These are phyloP conservation scores for Peromyscus californicus DNA, from an alignment of 2,113 vertebrate species.

Conservation along the genomic window DNA sequence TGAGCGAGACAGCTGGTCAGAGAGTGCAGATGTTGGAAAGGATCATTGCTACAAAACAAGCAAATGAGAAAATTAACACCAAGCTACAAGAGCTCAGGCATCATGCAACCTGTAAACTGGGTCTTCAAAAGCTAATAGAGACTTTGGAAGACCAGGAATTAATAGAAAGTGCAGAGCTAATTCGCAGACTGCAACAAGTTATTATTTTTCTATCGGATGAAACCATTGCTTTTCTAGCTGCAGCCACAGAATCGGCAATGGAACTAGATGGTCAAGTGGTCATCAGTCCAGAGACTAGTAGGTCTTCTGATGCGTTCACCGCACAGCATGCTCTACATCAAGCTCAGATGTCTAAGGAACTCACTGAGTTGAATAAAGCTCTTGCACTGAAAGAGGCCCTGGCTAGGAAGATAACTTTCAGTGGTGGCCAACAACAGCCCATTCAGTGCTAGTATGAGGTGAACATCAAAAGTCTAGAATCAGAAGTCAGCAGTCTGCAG, in stretches of 20 bases:
- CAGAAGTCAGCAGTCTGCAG: conserved; percentile 91
- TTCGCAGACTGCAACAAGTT: conserved; percentile 91
- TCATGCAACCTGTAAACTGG: conserved; percentile 91
- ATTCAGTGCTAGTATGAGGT: conserved; percentile 95
- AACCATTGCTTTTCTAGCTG: conserved; percentile 86
- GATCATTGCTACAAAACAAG: conserved; percentile 94
- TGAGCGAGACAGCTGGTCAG: conserved; percentile 94
- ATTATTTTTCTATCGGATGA: conserved; percentile 92
- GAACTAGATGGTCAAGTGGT: conserved; percentile 70
- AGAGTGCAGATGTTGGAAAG: conserved; percentile 95
- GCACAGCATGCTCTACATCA: conserved; percentile 93
- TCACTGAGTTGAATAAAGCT: conserved; percentile 82
- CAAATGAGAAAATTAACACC: conserved; percentile 92
- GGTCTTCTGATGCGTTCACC: conserved; percentile 88
- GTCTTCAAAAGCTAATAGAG: conserved; percentile 92
- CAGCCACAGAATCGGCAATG: conserved; percentile 87
- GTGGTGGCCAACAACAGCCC: conserved; percentile 92
- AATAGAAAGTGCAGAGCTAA: conserved; percentile 91
- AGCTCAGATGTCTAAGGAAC: conserved; percentile 95
- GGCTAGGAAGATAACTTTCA: conserved; percentile 94
- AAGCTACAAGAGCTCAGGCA: conserved; percentile 92
- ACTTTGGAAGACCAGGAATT: conserved; percentile 93
- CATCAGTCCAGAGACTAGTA: conserved; percentile 83
- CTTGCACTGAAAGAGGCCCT: conserved; percentile 94
- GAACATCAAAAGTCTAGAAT: conserved; percentile 91